Evolutionary conservation across 1,140 invertebrate genomes (phyloP).

Genomic region (Limonius californicus): DNA sequence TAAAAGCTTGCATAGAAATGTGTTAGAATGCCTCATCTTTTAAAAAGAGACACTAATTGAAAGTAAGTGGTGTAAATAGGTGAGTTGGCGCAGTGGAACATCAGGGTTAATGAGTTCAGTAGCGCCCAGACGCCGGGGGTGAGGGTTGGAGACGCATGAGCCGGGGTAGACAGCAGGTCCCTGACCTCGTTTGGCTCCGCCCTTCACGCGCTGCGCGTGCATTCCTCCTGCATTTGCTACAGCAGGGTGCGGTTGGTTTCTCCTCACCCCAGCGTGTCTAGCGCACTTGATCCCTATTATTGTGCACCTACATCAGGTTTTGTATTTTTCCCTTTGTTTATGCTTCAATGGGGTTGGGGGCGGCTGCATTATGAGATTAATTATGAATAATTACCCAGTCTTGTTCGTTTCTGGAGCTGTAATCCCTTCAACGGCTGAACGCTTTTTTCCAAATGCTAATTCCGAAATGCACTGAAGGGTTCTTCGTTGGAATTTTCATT

Average conservation of each 20-base stretch:
- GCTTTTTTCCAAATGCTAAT: no score
- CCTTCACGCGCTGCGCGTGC: slow-evolving; percentile 27
- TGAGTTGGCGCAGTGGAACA: slow-evolving; percentile 19
- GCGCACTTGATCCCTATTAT: slow-evolving; percentile 11
- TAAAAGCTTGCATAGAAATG: no score
- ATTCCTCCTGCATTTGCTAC: slow-evolving; percentile 32
- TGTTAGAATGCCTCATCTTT: no score
- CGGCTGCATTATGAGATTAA: no score
- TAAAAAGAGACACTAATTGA: slow-evolving; percentile 22
- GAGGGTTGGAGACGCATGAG: slow-evolving; percentile 25
- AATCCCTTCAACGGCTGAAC: no score
- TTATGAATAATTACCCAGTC: background rate
- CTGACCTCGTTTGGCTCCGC: slow-evolving; percentile 40
- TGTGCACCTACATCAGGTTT: background rate
- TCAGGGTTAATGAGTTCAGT: slow-evolving; percentile 38
- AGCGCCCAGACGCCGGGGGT: slow-evolving; percentile 24
- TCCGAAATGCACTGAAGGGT: no score
- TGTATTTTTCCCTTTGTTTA: background rate
- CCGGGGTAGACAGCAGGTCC: slow-evolving; percentile 34
- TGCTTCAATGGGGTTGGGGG: background rate
- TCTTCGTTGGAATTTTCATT: no score
- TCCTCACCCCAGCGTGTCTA: slow-evolving; percentile 21
- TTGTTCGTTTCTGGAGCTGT: no score
- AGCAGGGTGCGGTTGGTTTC: slow-evolving; percentile 17
- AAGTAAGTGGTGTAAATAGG: slow-evolving; percentile 22